These are phyloP conservation scores for Malurus melanocephalus DNA, from an alignment of 2,113 vertebrate genomes.

Conservation along the genomic window DNA sequence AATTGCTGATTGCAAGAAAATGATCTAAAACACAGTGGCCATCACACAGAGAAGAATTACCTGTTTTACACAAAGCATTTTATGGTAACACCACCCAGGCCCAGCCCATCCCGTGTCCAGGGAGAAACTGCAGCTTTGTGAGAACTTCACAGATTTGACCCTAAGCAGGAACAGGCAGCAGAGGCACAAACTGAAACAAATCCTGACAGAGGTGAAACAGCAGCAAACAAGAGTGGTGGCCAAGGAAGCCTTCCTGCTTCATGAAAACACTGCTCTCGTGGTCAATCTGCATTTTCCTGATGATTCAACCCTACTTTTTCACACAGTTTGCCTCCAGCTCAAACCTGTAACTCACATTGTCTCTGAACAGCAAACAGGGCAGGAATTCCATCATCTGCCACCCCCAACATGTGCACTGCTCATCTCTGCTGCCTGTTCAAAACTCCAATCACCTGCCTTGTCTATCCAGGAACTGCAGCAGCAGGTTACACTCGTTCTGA, in stretches of 20 bases:
- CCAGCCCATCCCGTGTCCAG: neutral
- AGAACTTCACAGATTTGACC: neutral
- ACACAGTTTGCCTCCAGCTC: neutral
- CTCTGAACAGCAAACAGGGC: neutral
- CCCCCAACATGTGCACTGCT: fast-evolving
- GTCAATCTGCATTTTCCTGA: neutral
- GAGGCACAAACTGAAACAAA: neutral
- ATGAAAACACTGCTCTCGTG: neutral
- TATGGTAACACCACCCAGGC: fast-evolving
- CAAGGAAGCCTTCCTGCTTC: neutral
- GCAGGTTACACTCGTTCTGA: neutral
- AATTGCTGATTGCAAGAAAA: neutral
- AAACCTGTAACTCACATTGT: neutral
- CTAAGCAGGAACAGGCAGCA: neutral
- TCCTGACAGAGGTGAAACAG: neutral
- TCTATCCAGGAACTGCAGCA: neutral
- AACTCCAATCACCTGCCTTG: neutral
- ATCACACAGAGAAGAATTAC: neutral
- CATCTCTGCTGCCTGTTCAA: neutral
- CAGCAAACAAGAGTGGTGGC: neutral
- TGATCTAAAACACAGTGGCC: neutral
- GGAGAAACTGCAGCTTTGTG: neutral
- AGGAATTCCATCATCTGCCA: neutral
- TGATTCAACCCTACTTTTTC: neutral
- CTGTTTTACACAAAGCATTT: neutral